phyloP scores from a whole-genome alignment of 2,888 invertebrate species.

The Horisme vitalbata region DNA sequence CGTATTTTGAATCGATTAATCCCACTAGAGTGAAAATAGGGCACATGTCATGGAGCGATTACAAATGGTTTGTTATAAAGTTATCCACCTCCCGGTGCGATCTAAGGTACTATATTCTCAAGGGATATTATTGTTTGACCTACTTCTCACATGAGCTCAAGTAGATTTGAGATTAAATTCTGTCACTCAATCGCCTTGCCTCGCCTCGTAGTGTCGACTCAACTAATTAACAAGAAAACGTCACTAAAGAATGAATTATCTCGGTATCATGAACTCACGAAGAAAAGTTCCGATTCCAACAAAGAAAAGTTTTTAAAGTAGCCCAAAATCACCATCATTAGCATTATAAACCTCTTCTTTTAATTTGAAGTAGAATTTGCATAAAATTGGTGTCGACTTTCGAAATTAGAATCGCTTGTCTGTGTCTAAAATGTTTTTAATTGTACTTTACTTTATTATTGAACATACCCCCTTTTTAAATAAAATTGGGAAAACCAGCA shows the following conservation, averaged over 20 bases:
- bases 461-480: not conserved
- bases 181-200: slow-evolving; percentile 29
- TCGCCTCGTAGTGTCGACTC: slow-evolving; percentile 19
- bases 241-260: slow-evolving; percentile 17
- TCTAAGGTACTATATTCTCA: slow-evolving; percentile 26
- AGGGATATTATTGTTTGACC: slow-evolving; percentile 53
- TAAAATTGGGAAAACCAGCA: slow-evolving; percentile 4
- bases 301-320: slow-evolving; percentile 20
- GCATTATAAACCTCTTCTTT: slow-evolving; percentile 28
- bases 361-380: slow-evolving; percentile 29
- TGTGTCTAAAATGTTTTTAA: slow-evolving; percentile 22
- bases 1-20: slow-evolving; percentile 20
- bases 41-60: slow-evolving; percentile 37
- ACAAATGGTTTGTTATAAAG: slow-evolving; percentile 43
- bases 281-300: slow-evolving; percentile 7
- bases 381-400: slow-evolving; percentile 29
- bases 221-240: slow-evolving; percentile 13
- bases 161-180: slow-evolving; percentile 38
- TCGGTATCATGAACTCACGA: not conserved
- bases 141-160: slow-evolving; percentile 40
- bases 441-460: slow-evolving; percentile 16
- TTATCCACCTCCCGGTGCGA: slow-evolving; percentile 38
- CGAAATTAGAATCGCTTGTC: slow-evolving; percentile 25
- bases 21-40: slow-evolving; percentile 20
- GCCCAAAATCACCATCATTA: slow-evolving; percentile 32